These are phyloP conservation scores for Drosophila mauritiana DNA, from an alignment of 1,140 invertebrate species.

Conservation along the genomic window DNA sequence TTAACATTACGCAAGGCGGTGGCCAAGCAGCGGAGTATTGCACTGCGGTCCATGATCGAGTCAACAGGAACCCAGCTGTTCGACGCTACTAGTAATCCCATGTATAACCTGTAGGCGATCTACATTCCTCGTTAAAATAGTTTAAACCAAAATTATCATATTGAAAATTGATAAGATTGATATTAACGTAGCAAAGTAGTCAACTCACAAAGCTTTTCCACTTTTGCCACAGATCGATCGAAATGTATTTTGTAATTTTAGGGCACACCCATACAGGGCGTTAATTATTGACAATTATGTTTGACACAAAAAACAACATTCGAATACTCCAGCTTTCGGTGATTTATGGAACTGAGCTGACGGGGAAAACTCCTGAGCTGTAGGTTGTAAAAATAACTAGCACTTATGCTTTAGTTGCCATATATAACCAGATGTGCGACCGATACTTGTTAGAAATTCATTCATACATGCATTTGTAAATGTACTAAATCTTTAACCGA, in stretches of 20 bases:
- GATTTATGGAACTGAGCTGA: conserved; percentile 53
- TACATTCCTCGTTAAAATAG: conserved; percentile 45
- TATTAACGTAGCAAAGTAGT: conserved; percentile 48
- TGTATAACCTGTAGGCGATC: conserved; percentile 73
- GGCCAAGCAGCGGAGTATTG: conserved; percentile 80
- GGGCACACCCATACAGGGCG: conserved; percentile 22
- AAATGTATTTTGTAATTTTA: conserved; percentile 45
- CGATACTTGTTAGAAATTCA: conserved; percentile 1
- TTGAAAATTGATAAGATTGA: conserved; percentile 69
- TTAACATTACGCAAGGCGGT: conserved; percentile 77
- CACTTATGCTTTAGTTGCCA: conserved; percentile 62
- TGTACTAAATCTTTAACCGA: conserved; percentile 13
- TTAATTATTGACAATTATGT: conserved; percentile 60
- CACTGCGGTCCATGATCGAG: conserved; percentile 80
- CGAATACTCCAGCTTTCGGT: conserved; percentile 20
- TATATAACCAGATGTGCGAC: conserved; percentile 52
- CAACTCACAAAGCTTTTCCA: conserved; percentile 24
- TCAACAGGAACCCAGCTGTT: conserved; percentile 82
- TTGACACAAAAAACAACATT: conserved; percentile 69
- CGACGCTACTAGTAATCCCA: conserved; percentile 81
- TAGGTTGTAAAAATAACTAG: conserved; percentile 43
- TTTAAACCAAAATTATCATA: conserved; percentile 57
- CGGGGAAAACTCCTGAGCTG: conserved; percentile 16
- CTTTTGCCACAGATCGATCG: conserved; percentile 18
- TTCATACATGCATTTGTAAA: conserved; percentile 15